Conservation (phyloP, 1,140 invertebrate species). For the Heterodera schachtii region DNA sequence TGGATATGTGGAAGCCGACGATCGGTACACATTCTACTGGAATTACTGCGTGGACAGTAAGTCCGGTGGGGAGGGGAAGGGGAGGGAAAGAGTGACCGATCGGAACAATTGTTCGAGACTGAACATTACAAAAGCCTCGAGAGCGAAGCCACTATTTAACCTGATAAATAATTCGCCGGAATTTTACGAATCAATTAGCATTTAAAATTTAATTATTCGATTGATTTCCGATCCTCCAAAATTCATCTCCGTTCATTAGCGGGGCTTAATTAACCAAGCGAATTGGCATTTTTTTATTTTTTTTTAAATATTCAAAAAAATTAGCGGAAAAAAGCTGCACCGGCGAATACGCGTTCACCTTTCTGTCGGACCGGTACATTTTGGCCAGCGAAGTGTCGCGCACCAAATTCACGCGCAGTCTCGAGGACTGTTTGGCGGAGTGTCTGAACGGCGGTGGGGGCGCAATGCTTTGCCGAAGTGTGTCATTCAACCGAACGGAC, state of each 20-base stretch:
- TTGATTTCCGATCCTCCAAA: too few species aligned
- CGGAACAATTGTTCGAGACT: background rate
- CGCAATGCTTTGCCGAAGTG: constrained; percentile 52
- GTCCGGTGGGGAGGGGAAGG: constrained; percentile 21
- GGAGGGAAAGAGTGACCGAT: background rate
- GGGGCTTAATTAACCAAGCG: too few species aligned
- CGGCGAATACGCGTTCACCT: constrained; percentile 65
- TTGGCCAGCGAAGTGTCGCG: constrained; percentile 47
- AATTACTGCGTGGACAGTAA: constrained; percentile 64
- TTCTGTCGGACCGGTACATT: constrained; percentile 65
- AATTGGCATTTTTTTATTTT: background rate
- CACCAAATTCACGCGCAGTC: constrained; percentile 33
- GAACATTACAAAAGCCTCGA: too few species aligned
- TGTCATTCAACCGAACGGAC: constrained; percentile 64
- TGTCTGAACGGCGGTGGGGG: constrained; percentile 57
- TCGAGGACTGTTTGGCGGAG: constrained; percentile 64
- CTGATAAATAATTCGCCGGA: too few species aligned
- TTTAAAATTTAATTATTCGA: too few species aligned
- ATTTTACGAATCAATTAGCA: too few species aligned
- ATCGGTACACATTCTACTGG: constrained; percentile 66
- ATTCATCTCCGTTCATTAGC: too few species aligned
- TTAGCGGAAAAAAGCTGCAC: constrained; percentile 57
- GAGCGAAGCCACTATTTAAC: too few species aligned
- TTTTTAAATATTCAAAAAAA: background rate
- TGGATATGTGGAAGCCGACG: constrained; percentile 64